Percentiles rank a stretch among this genome's conserved stretches.
Conservation (phyloP, 2,888 invertebrate genomes). For the Linyphia triangularis region DNA sequence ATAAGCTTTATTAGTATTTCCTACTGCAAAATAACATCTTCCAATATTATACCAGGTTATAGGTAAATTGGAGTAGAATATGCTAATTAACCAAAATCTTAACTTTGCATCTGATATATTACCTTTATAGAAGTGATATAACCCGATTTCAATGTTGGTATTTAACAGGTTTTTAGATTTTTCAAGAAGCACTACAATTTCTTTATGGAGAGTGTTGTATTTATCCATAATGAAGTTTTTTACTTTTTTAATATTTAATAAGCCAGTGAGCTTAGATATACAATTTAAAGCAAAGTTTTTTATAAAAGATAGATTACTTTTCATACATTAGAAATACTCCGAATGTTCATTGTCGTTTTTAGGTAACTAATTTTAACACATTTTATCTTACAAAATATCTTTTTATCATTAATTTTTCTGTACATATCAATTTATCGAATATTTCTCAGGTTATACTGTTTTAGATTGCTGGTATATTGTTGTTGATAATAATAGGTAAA, state of each 20-base stretch:
- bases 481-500: conserved; percentile 6
- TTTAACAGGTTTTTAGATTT: no score
- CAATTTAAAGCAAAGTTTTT: conserved; percentile 2
- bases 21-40: no score
- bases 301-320: background rate
- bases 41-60: no score
- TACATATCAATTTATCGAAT: background rate
- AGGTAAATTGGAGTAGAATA: no score
- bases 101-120: no score
- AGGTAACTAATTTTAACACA: background rate
- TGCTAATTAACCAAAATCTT: no score
- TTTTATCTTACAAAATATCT: conserved; percentile 9
- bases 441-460: background rate
- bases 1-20: no score
- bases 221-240: background rate
- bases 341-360: conserved; percentile 4
- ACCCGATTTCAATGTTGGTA: no score
- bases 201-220: no score
- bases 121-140: no score
- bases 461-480: background rate
- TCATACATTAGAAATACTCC: conserved; percentile 1
- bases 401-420: background rate
- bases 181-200: no score
- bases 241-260: conserved; percentile 6
- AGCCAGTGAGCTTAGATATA: background rate